phyloP scores from a whole-genome alignment of 2,888 invertebrate genomes.

The Diplolepis rosae region DNA sequence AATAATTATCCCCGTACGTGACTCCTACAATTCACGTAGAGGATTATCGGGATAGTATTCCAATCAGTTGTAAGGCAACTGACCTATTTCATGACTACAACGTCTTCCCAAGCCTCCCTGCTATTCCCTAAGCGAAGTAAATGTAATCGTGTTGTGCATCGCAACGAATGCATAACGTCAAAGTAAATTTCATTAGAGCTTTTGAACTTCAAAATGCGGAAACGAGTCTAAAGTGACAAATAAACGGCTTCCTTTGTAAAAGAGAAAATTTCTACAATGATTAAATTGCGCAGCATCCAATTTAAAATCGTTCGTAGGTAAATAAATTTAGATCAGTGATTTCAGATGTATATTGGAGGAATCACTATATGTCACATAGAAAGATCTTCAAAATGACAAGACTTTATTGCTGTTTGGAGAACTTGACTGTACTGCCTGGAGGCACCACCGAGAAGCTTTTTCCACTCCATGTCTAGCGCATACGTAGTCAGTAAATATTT shows the following conservation, averaged over 20 bases:
- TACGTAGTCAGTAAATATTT: constrained; percentile 29
- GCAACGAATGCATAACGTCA: not conserved
- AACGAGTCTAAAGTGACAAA: not conserved
- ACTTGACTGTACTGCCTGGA: constrained; percentile 19
- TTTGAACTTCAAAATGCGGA: too few species aligned
- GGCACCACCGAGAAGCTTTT: constrained; percentile 23
- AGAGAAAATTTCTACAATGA: not conserved
- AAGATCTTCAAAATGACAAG: not conserved
- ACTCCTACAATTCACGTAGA: constrained; percentile 34
- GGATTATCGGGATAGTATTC: constrained; percentile 38
- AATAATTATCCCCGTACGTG: constrained; percentile 43
- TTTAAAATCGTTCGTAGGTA: not conserved
- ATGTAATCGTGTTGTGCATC: constrained; percentile 17
- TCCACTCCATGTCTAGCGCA: constrained; percentile 23
- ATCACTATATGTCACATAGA: not conserved
- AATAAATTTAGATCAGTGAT: not conserved
- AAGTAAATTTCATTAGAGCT: not conserved
- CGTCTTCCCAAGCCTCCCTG: constrained; percentile 39
- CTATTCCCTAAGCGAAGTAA: constrained; percentile 23
- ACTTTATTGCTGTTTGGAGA: constrained; percentile 28
- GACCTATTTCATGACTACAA: constrained; percentile 45
- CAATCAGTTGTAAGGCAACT: constrained; percentile 43
- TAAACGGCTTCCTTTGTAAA: not conserved
- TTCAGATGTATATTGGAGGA: not conserved
- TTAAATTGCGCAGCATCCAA: not conserved